A percentile compares a stretch with the other conserved stretches of the same genome.
Conservation (phyloP, 1,140 invertebrate genomes). For the Gryllus bimaculatus region DNA sequence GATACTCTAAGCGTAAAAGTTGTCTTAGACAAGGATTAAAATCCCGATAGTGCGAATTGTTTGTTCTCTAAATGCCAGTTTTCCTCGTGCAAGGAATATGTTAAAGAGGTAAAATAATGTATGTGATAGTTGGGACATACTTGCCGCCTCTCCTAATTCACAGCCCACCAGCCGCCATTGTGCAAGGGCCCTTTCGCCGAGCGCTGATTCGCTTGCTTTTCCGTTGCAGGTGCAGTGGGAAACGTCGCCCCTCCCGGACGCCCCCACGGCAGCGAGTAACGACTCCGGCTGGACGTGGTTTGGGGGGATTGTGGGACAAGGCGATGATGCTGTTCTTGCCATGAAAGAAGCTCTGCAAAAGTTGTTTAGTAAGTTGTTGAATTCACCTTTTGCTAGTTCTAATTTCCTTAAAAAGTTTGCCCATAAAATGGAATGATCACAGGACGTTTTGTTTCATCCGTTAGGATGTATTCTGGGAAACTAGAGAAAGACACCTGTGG, state of each 20-base stretch:
- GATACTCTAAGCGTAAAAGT: too few relatives aligned
- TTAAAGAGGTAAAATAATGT: neutral
- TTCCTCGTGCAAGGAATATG: neutral
- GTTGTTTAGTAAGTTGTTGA: constrained; percentile 63
- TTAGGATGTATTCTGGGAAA: too few relatives aligned
- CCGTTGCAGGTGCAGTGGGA: constrained; percentile 26
- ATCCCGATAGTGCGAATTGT: too few relatives aligned
- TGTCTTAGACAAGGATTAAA: too few relatives aligned
- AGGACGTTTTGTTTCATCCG: too few relatives aligned
- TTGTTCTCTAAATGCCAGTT: neutral
- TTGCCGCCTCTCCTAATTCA: too few relatives aligned
- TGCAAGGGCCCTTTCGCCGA: too few relatives aligned
- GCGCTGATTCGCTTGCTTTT: too few relatives aligned
- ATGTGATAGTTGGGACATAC: neutral
- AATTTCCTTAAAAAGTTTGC: neutral
- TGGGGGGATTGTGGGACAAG: constrained; percentile 56
- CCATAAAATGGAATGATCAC: too few relatives aligned
- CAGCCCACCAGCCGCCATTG: neutral
- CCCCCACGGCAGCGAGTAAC: constrained; percentile 37
- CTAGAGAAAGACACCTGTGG: too few relatives aligned
- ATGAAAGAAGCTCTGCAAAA: constrained; percentile 57
- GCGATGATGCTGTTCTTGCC: constrained; percentile 41
- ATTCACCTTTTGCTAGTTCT: too few relatives aligned
- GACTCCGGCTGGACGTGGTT: constrained; percentile 71
- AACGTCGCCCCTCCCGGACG: constrained; percentile 7